Base-by-base conservation (phyloP, 2,888 invertebrate species). In the Peribatodes rhomboidaria region DNA sequence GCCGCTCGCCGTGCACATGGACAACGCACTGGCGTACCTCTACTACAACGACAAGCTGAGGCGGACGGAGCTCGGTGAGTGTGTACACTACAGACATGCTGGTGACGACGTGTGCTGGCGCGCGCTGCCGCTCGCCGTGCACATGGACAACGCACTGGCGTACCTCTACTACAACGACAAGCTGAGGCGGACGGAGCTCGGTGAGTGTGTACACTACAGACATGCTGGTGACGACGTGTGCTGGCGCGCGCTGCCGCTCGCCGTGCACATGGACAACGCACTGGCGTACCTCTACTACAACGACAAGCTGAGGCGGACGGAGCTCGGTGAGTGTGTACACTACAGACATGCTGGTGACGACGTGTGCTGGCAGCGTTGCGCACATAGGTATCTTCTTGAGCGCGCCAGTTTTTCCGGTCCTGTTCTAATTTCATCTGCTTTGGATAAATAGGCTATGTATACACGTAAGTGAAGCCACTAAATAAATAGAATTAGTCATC, bases 191-290 rank as follows among this genome's bases (percentile, higher is more conserved):
- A 96, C 96, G 13, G 99, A 99, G 94, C 94, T 99, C 61, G 94
- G 95, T 95, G 71, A 74, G 73, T n/a, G n/a, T n/a, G n/a, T n/a
- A n/a, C n/a, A n/a, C n/a, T n/a, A n/a, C n/a, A n/a, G n/a, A n/a
- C n/a, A n/a, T n/a, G n/a, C n/a, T n/a, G n/a, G n/a, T n/a, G n/a
- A n/a, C n/a, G n/a, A n/a, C n/a, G n/a, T n/a, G n/a, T n/a, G n/a
- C n/a, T n/a, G n/a, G n/a, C n/a, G 96, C 53, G 97, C 97, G 10
- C 97, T 98, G 3, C 94, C 99, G 16, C 96, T 87, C 1, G 90
- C 91, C 13, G 97, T 99, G 13, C 99, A 99, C 90, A 97, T 98
- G 0, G 99, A 99, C 90, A 98, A 99, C 94, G 99, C 98, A 97
- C 88, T 99, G 50, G 97, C 98, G 71, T 99, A 99, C 89, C 95